These are phyloP conservation scores for Alviniconcha strummeri DNA, from an alignment of 2,888 invertebrate genomes.

Conservation along the genomic window DNA sequence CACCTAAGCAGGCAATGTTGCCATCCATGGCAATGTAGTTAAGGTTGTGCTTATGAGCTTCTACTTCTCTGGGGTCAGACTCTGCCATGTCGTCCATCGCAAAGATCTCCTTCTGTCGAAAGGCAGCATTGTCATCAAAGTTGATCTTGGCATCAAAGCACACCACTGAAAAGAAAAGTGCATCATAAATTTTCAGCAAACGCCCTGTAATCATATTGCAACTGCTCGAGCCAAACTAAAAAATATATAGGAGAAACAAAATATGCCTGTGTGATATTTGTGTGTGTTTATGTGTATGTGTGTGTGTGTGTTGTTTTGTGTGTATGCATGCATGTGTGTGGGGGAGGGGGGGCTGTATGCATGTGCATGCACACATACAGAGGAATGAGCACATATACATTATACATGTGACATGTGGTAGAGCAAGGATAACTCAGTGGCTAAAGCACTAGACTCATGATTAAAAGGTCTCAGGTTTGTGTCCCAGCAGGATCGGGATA, in stretches of 20 bases:
- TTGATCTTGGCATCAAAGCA: constrained; percentile 99
- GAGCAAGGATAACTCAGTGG: too few relatives aligned
- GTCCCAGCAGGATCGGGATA: too few relatives aligned
- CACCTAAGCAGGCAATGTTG: constrained; percentile 92
- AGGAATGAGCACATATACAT: not conserved
- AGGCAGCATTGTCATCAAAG: constrained; percentile 98
- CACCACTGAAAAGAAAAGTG: constrained; percentile 79
- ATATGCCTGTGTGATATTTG: not conserved
- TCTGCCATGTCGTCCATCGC: constrained; percentile 90
- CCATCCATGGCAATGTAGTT: constrained; percentile 99
- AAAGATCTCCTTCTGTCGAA: constrained; percentile 90
- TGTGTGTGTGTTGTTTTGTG: not conserved
- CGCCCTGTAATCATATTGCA: not conserved
- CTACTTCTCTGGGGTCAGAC: constrained; percentile 93
- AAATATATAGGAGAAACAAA: not conserved
- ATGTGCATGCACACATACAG: not conserved
- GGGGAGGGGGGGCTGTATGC: not conserved
- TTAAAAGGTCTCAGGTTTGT: too few relatives aligned
- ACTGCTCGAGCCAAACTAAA: not conserved
- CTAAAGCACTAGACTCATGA: too few relatives aligned
- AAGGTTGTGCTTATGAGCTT: constrained; percentile 90
- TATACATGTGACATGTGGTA: not conserved
- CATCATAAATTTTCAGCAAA: not conserved
- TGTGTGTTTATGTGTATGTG: not conserved
- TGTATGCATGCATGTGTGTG: not conserved